phyloP scores from a whole-genome alignment of 2,888 invertebrate genomes.

The Arctia plantaginis region DNA sequence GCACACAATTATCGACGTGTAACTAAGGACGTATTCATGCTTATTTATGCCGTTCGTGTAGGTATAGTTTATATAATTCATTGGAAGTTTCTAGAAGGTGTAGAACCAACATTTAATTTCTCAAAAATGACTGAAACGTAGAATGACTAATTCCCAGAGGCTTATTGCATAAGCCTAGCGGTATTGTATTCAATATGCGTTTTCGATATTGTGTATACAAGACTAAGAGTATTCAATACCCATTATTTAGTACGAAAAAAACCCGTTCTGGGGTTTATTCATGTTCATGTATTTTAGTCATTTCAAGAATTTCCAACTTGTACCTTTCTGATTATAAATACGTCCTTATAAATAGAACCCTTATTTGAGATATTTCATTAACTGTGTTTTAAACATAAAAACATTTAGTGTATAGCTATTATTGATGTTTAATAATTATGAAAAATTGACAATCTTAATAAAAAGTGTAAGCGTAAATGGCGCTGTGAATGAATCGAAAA shows the following conservation, averaged over 20 bases:
- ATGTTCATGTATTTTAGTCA: neutral
- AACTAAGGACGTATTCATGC: conserved; percentile 8
- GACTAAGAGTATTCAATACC: neutral
- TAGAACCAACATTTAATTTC: neutral
- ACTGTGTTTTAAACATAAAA: conserved; percentile 6
- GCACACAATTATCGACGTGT: neutral
- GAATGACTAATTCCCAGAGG: neutral
- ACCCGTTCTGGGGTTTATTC: neutral
- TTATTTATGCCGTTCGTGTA: neutral
- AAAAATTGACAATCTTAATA: neutral
- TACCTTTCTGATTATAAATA: neutral
- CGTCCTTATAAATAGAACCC: neutral
- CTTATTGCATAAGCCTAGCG: neutral
- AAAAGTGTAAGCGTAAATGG: conserved; percentile 8
- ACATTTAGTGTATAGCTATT: conserved; percentile 8
- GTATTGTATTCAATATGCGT: neutral
- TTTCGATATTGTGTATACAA: neutral
- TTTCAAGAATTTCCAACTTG: neutral
- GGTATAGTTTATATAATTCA: neutral
- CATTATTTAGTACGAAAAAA: neutral
- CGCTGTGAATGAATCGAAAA: conserved; percentile 34
- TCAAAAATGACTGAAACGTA: neutral
- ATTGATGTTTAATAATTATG: conserved; percentile 5
- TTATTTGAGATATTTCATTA: neutral
- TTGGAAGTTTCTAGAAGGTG: neutral